Evolutionary conservation across 2,113 vertebrate genomes (phyloP).

Genomic region (Nanger granti): DNA sequence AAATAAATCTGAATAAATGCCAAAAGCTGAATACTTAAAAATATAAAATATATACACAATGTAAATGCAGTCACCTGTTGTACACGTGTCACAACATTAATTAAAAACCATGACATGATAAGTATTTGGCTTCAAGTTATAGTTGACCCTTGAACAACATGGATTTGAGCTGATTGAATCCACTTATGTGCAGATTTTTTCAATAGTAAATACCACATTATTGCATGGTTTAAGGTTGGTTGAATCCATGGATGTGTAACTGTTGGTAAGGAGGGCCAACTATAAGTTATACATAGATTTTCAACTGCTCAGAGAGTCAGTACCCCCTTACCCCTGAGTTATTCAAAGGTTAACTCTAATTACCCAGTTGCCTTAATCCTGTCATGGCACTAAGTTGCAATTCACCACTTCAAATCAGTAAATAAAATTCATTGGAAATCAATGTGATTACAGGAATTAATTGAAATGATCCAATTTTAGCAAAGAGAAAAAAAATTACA

Average conservation of each 20-base stretch:
- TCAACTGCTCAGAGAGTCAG: background rate
- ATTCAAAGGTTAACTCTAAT: background rate
- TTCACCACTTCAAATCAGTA: constrained; percentile 4
- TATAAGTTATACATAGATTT: background rate
- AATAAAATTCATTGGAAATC: constrained; percentile 9
- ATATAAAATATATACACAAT: background rate
- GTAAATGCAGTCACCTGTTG: background rate
- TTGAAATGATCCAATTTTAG: background rate
- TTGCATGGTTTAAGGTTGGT: background rate
- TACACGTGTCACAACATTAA: background rate
- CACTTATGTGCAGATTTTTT: background rate
- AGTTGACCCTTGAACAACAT: background rate
- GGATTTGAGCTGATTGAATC: background rate
- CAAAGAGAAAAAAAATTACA: background rate
- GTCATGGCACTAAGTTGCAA: background rate
- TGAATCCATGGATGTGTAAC: background rate
- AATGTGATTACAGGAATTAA: background rate
- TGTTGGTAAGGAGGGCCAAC: background rate
- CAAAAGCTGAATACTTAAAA: background rate
- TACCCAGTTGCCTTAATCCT: background rate
- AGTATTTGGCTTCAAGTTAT: background rate
- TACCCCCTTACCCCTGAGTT: background rate
- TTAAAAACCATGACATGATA: background rate
- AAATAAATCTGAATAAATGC: background rate
- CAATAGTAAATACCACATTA: background rate